Conservation (phyloP, 2,113 vertebrate genomes). For the Tautogolabrus adspersus region DNA sequence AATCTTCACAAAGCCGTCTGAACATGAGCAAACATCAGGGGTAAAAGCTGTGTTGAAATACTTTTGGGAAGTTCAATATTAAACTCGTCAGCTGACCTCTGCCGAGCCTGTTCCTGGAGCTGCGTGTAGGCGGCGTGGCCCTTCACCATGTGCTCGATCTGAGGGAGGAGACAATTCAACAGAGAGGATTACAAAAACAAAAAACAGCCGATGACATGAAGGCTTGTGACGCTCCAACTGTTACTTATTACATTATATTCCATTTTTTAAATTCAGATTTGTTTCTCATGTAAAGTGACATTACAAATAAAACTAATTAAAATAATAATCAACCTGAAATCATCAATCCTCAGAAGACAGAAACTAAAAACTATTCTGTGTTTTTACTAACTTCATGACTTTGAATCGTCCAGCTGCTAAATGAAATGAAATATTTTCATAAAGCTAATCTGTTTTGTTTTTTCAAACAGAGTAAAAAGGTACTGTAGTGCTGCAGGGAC, state of each 20-base stretch:
- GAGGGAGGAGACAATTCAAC: conserved; percentile 61
- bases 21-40: neutral
- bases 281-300: neutral
- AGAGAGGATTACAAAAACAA: neutral
- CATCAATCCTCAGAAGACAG: neutral
- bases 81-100: conserved; percentile 83
- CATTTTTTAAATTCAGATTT: neutral
- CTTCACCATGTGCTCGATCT: conserved; percentile 93
- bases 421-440: no score
- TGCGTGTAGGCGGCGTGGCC: conserved; percentile 89
- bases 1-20: conserved; percentile 11
- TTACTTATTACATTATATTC: neutral
- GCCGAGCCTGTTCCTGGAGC: conserved; percentile 85
- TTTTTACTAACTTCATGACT: no score
- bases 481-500: no score
- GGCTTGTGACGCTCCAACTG: neutral
- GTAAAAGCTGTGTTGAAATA: conserved; percentile 3
- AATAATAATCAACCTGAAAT: neutral
- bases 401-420: no score
- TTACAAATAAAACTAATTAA: neutral
- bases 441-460: no score
- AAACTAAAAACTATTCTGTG: neutral
- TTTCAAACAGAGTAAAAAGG: no score
- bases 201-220: neutral
- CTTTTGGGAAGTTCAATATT: neutral